Evolutionary conservation across 2,113 vertebrate genomes (phyloP).

Genomic region (Ophiodon elongatus): DNA sequence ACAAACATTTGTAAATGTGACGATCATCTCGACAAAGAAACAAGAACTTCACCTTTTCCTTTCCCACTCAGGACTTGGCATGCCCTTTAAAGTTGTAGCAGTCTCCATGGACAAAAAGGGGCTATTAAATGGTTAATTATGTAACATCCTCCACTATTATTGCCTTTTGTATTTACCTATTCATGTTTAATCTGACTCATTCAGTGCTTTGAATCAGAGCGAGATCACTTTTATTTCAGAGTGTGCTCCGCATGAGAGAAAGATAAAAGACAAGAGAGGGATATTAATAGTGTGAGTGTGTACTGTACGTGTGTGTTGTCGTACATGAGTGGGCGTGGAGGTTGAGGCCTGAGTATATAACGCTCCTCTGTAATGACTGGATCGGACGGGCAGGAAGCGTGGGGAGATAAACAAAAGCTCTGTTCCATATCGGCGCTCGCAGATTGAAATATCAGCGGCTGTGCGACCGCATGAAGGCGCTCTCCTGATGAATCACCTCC

Average conservation of each 20-base stretch:
- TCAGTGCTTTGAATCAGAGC: not conserved
- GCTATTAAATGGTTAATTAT: not conserved
- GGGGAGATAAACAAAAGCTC: conserved; percentile 44
- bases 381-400: conserved; percentile 19
- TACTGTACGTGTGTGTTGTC: not conserved
- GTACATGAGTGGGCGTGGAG: conserved; percentile 16
- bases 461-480: not conserved
- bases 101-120: not conserved
- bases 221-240: not conserved
- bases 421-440: not conserved
- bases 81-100: not conserved
- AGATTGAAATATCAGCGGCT: conserved; percentile 40
- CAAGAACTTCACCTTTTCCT: not conserved
- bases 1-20: not conserved
- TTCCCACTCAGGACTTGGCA: not conserved
- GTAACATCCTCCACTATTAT: not conserved
- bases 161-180: not conserved
- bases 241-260: not conserved
- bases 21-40: not conserved
- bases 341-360: conserved; percentile 17
- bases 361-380: conserved; percentile 2
- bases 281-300: conserved; percentile 28
- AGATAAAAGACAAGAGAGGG: not conserved
- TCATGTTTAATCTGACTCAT: not conserved
- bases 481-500: conserved; percentile 30